These are phyloP conservation scores for Lacanobia oleracea DNA, from an alignment of 2,888 invertebrate species.

Conservation along the genomic window DNA sequence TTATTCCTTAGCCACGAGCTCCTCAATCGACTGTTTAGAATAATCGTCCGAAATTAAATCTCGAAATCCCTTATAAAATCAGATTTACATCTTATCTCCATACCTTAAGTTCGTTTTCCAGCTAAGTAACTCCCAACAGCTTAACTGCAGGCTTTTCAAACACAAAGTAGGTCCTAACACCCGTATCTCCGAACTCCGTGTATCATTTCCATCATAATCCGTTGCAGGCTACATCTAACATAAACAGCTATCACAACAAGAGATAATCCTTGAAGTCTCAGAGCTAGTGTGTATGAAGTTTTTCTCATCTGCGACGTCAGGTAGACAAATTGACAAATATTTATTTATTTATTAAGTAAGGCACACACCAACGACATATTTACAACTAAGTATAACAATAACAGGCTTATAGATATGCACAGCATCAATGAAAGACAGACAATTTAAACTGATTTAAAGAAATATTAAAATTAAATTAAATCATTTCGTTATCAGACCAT, in stretches of 20 bases:
- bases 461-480: too few relatives aligned
- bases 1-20: too few relatives aligned
- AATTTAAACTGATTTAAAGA: too few relatives aligned
- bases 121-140: neutral
- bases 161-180: slow-evolving; percentile 17
- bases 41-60: too few relatives aligned
- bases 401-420: too few relatives aligned
- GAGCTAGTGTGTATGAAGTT: slow-evolving; percentile 2
- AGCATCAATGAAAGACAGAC: too few relatives aligned
- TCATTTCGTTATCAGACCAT: too few relatives aligned
- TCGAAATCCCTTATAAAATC: neutral
- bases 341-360: too few relatives aligned
- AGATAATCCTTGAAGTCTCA: slow-evolving; percentile 35
- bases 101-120: neutral
- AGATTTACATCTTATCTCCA: neutral
- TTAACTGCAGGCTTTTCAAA: slow-evolving; percentile 19
- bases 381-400: too few relatives aligned
- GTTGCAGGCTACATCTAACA: slow-evolving; percentile 29
- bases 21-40: too few relatives aligned
- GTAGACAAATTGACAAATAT: too few relatives aligned
- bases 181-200: slow-evolving; percentile 35
- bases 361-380: too few relatives aligned
- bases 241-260: slow-evolving; percentile 32
- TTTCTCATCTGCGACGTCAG: neutral
- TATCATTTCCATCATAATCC: slow-evolving; percentile 52